Evolutionary conservation across 2,797 vertebrate genomes (phyloP).

Genomic region (Okamejei kenojei): DNA sequence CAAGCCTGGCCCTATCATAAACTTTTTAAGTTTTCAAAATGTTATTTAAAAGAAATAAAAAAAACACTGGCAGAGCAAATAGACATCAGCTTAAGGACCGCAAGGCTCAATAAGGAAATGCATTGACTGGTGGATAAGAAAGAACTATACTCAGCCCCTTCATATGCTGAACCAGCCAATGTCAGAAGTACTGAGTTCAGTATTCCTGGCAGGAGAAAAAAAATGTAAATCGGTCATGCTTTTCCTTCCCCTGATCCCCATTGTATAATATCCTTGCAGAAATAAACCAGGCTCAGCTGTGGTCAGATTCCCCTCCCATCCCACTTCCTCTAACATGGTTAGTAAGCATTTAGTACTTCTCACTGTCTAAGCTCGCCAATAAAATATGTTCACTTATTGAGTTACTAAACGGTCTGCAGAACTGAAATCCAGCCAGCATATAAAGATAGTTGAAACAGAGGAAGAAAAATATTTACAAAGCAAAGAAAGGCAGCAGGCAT

Average conservation of each 20-base stretch:
- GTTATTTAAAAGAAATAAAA: not conserved
- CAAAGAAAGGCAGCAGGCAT: too few relatives aligned
- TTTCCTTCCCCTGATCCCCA: not conserved
- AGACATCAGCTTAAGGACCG: not conserved
- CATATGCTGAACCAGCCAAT: not conserved
- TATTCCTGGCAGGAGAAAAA: not conserved
- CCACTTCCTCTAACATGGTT: not conserved
- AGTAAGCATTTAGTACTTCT: not conserved
- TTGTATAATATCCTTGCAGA: not conserved
- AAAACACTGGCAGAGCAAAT: not conserved
- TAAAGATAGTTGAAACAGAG: too few relatives aligned
- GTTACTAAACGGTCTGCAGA: not conserved
- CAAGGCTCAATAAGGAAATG: not conserved
- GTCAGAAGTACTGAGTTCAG: not conserved
- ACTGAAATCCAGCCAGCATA: not conserved
- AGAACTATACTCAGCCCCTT: not conserved
- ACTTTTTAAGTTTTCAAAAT: not conserved
- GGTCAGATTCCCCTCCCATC: not conserved
- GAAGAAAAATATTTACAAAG: too few relatives aligned
- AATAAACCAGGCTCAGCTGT: not conserved
- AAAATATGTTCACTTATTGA: not conserved
- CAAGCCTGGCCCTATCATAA: not conserved
- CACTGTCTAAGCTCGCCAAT: not conserved
- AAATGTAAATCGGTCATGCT: not conserved
- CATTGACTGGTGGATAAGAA: not conserved